A percentile compares a stretch with the other conserved stretches of the same genome.
phyloP scores from a whole-genome alignment of 35 echinoderm and acorn worm genomes.

The Apostichopus japonicus region DNA sequence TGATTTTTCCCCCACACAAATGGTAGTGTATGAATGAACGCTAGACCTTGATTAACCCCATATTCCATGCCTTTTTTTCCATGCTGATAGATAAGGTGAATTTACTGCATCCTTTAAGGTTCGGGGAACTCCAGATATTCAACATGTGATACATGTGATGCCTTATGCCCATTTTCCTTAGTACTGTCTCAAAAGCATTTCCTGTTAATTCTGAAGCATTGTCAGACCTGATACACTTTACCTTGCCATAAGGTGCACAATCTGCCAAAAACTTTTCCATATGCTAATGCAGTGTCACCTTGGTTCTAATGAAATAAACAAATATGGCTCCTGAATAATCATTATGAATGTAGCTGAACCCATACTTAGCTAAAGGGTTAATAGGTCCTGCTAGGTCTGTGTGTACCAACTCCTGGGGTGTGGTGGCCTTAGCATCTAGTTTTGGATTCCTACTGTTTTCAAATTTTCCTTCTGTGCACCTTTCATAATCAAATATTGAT shows the following conservation, averaged over 20 bases:
- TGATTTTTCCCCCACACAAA: no score
- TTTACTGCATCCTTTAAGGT: no score
- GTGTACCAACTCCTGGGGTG: conserved; percentile 20
- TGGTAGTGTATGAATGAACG: no score
- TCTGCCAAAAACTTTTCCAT: conserved; percentile 55
- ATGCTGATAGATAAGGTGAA: no score
- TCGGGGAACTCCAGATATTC: no score
- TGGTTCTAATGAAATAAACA: conserved; percentile 49
- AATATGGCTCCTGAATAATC: conserved; percentile 60
- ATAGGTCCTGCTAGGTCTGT: conserved; percentile 63
- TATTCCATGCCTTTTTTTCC: no score
- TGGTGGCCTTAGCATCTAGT: not conserved
- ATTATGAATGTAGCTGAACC: conserved; percentile 46
- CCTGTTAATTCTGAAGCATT: conserved; percentile 64
- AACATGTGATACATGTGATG: conserved; percentile 12
- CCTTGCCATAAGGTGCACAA: conserved; percentile 13
- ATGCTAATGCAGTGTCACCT: conserved; percentile 36
- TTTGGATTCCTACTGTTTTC: not conserved
- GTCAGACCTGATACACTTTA: conserved; percentile 63
- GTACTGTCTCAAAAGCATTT: conserved; percentile 21
- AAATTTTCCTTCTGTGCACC: conserved; percentile 54
- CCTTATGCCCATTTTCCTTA: conserved; percentile 36
- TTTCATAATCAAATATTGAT: no score
- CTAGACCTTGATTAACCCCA: no score
- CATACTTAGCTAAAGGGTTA: conserved; percentile 19